Conservation (phyloP, 2,888 invertebrate species). For the Agonopterix heracliana region DNA sequence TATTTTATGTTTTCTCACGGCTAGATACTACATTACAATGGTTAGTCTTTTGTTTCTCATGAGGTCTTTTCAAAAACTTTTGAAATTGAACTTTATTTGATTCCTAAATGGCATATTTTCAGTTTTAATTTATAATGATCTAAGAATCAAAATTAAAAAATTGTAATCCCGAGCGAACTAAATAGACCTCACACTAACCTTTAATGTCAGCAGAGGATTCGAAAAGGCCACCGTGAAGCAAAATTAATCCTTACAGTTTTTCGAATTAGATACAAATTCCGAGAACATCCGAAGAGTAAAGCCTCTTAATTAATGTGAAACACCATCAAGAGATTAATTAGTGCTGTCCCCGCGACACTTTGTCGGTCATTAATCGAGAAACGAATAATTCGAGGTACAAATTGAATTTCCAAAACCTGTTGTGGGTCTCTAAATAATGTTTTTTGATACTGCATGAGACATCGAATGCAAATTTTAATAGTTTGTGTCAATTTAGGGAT, state of each 20-base stretch:
- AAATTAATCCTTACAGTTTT: constrained; percentile 17
- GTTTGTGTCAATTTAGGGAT: neutral
- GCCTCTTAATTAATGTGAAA: constrained; percentile 57
- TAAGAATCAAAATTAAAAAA: no score
- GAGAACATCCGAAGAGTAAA: constrained; percentile 10
- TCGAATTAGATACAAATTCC: constrained; percentile 11
- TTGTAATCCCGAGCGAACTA: constrained; percentile 22
- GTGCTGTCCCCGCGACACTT: constrained; percentile 61
- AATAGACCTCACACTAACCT: constrained; percentile 56
- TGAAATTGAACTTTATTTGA: no score
- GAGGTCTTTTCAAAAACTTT: no score
- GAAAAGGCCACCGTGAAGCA: constrained; percentile 7
- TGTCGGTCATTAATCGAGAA: constrained; percentile 61
- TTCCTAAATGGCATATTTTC: no score
- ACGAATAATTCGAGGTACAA: constrained; percentile 53
- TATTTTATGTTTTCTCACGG: constrained; percentile 48
- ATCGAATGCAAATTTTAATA: constrained; percentile 51
- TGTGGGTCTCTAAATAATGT: constrained; percentile 32
- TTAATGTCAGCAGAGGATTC: constrained; percentile 28
- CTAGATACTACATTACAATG: constrained; percentile 15
- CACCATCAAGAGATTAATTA: constrained; percentile 66
- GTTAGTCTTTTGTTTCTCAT: no score
- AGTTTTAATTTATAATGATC: no score
- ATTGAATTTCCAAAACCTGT: constrained; percentile 58
- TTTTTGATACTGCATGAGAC: constrained; percentile 38